Percentiles rank a stretch among this genome's conserved stretches.
phyloP scores from a whole-genome alignment of 2,888 invertebrate species.

The Drosophila formosana region DNA sequence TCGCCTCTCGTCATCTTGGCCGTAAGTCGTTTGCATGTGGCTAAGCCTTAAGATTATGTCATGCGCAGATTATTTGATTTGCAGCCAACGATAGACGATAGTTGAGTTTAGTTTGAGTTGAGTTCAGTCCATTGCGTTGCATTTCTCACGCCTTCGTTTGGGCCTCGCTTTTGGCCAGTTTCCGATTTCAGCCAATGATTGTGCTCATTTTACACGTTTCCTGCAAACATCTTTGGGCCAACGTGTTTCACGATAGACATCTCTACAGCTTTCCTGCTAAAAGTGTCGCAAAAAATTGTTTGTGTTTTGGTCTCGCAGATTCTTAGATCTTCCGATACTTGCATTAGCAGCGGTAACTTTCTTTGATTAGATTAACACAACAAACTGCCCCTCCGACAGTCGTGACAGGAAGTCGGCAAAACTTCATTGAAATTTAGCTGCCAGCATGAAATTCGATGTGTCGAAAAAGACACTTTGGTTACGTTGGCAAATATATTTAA shows the following conservation, averaged over 20 bases:
- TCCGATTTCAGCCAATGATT: slow-evolving; percentile 69
- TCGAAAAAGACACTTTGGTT: slow-evolving; percentile 7
- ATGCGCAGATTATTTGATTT: slow-evolving; percentile 67
- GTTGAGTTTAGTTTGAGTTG: slow-evolving; percentile 7
- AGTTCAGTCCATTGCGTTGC: slow-evolving; percentile 73
- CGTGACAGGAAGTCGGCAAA: slow-evolving; percentile 32
- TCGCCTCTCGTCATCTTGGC: slow-evolving; percentile 19
- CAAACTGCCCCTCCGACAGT: background rate
- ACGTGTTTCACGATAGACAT: slow-evolving; percentile 68
- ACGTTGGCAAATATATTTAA: background rate
- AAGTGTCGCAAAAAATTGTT: slow-evolving; percentile 37
- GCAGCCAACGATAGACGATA: slow-evolving; percentile 51
- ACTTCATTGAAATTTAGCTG: slow-evolving; percentile 26
- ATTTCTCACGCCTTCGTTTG: slow-evolving; percentile 69
- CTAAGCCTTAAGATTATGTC: slow-evolving; percentile 72
- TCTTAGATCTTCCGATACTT: slow-evolving; percentile 51
- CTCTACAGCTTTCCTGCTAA: slow-evolving; percentile 61
- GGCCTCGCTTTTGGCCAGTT: slow-evolving; percentile 36
- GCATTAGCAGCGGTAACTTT: slow-evolving; percentile 62
- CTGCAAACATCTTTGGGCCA: slow-evolving; percentile 47
- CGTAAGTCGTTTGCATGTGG: slow-evolving; percentile 69
- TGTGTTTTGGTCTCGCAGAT: background rate
- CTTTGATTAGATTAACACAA: slow-evolving; percentile 71
- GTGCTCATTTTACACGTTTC: slow-evolving; percentile 68
- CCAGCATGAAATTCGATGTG: slow-evolving; percentile 6